Conservation (phyloP, 2,113 vertebrate genomes). For the Alces alces region DNA sequence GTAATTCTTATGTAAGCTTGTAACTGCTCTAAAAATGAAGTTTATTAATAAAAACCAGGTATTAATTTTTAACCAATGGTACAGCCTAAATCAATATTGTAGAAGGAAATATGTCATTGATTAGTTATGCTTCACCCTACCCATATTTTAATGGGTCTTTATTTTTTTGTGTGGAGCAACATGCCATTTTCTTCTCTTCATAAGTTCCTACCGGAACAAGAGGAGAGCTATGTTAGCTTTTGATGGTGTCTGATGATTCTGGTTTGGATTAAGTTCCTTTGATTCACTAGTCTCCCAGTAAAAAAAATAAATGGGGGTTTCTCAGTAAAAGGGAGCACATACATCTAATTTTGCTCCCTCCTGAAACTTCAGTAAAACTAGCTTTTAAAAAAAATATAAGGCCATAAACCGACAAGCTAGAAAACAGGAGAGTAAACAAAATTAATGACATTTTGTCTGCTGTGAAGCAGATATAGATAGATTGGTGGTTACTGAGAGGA, state of each 20-base stretch:
- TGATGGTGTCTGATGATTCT: background rate
- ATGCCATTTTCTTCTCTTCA: background rate
- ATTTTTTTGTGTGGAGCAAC: background rate
- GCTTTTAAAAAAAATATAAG: background rate
- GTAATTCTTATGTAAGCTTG: background rate
- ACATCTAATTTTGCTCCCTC: background rate
- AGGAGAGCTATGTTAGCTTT: background rate
- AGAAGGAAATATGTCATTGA: background rate
- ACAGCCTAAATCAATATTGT: background rate
- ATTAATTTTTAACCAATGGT: background rate
- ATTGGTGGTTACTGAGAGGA: background rate
- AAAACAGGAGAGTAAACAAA: background rate
- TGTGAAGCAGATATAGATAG: background rate
- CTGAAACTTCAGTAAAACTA: background rate
- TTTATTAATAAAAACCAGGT: background rate
- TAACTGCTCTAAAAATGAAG: background rate
- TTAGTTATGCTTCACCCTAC: background rate
- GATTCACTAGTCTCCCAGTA: background rate
- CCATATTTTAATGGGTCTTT: background rate
- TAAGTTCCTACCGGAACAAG: background rate
- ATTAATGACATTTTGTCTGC: background rate
- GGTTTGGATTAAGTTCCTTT: conserved; percentile 8
- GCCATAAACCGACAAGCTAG: background rate
- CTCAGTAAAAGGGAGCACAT: background rate
- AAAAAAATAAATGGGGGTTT: background rate